These are phyloP conservation scores for Perca schrenkii DNA, from an alignment of 2,113 vertebrate species.

Conservation along the genomic window DNA sequence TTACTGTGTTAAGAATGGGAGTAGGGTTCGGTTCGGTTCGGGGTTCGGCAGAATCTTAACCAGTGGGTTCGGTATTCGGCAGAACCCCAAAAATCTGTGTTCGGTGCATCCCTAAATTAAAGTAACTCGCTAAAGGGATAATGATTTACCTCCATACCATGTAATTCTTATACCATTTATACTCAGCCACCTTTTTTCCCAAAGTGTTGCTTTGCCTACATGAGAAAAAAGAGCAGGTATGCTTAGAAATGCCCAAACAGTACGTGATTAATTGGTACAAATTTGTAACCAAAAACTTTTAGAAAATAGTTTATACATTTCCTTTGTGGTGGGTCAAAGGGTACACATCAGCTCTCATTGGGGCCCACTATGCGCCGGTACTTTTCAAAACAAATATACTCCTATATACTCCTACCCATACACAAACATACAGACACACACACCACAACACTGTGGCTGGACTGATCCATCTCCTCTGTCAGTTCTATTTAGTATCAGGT, in stretches of 20 bases:
- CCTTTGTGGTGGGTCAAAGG: background rate
- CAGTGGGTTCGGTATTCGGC: too few relatives aligned
- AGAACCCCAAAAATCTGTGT: too few relatives aligned
- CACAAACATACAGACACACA: background rate
- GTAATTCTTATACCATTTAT: background rate
- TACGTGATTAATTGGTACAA: background rate
- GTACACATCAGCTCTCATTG: background rate
- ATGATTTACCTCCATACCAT: background rate
- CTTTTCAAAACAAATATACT: background rate
- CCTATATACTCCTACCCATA: background rate
- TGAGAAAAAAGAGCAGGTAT: constrained; percentile 17
- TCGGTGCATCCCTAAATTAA: background rate
- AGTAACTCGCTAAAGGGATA: background rate
- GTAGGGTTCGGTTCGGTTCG: too few relatives aligned
- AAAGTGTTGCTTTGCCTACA: constrained; percentile 19
- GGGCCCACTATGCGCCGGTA: background rate
- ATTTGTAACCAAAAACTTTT: background rate
- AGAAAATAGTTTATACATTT: background rate
- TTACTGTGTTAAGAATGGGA: too few relatives aligned
- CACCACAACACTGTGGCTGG: background rate
- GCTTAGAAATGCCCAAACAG: constrained; percentile 13
- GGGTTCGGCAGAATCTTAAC: too few relatives aligned
- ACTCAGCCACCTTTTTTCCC: constrained; percentile 14
- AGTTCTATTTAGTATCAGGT: constrained; percentile 51
- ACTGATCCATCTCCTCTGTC: constrained; percentile 53